Evolutionary conservation across 92 coral and sea anemone genomes (phyloP).

Genomic region (Metridium senile): DNA sequence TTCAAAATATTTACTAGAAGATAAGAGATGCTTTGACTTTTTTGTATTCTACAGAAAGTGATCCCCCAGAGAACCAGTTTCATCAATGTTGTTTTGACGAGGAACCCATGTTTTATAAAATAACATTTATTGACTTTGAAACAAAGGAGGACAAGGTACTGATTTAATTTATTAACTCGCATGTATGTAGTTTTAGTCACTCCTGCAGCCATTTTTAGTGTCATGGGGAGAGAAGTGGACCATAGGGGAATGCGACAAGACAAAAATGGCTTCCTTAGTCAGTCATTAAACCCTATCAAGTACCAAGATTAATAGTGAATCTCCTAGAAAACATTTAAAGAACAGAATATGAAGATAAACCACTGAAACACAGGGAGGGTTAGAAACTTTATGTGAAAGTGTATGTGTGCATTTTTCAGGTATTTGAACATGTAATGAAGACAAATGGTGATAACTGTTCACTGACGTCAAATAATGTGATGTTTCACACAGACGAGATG

Average conservation of each 20-base stretch:
- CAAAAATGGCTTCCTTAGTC: too few species aligned
- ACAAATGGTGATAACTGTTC: constrained; percentile 92
- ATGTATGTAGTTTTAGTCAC: too few species aligned
- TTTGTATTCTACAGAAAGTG: constrained; percentile 38
- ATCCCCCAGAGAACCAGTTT: constrained; percentile 59
- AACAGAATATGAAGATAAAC: too few species aligned
- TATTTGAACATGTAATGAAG: constrained; percentile 76
- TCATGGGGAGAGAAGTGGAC: too few species aligned
- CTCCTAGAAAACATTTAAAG: too few species aligned
- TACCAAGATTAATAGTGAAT: too few species aligned
- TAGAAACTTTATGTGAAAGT: too few species aligned
- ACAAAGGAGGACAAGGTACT: constrained; percentile 62
- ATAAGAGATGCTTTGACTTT: neutral
- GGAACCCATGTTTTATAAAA: constrained; percentile 64
- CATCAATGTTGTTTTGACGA: constrained; percentile 88
- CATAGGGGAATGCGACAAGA: too few species aligned
- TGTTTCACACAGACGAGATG: constrained; percentile 81
- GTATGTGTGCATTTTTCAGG: constrained; percentile 30
- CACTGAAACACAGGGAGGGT: too few species aligned
- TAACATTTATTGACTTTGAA: constrained; percentile 66
- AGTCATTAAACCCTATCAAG: too few species aligned
- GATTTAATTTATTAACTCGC: neutral
- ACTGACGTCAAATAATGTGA: constrained; percentile 53
- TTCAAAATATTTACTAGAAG: too few species aligned
- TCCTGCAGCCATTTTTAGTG: too few species aligned